Evolutionary conservation across 2,888 invertebrate species (phyloP).

Genomic region (Trissolcus japonicus): DNA sequence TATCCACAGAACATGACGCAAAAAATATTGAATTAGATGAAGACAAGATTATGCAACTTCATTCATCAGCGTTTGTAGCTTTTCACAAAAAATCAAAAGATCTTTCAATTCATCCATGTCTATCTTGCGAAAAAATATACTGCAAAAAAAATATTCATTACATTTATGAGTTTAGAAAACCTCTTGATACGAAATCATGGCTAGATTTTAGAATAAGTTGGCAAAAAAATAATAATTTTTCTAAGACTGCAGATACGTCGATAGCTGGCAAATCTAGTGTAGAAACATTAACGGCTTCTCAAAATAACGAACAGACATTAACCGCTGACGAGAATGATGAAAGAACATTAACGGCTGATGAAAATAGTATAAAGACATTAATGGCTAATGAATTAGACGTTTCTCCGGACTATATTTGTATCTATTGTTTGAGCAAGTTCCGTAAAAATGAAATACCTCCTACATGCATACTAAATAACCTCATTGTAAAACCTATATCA

Average conservation of each 20-base stretch:
- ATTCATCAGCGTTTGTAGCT: constrained; percentile 45
- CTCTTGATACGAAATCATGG: constrained; percentile 27
- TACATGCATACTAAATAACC: constrained; percentile 57
- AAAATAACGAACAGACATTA: too few relatives aligned
- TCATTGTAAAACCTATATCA: constrained; percentile 27
- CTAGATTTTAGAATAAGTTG: too few relatives aligned
- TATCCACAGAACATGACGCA: constrained; percentile 6
- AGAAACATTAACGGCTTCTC: too few relatives aligned
- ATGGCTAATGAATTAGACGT: too few relatives aligned
- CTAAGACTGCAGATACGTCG: too few relatives aligned
- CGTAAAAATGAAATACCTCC: constrained; percentile 50
- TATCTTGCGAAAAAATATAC: constrained; percentile 43
- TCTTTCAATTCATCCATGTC: constrained; percentile 38
- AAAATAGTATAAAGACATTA: too few relatives aligned
- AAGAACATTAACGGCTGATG: too few relatives aligned
- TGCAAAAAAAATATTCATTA: constrained; percentile 49
- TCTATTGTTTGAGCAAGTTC: constrained; percentile 14
- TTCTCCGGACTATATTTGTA: constrained; percentile 16
- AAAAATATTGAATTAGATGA: constrained; percentile 51
- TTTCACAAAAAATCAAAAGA: constrained; percentile 53
- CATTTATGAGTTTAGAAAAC: constrained; percentile 41
- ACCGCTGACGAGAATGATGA: too few relatives aligned
- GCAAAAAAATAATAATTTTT: too few relatives aligned
- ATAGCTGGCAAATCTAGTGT: too few relatives aligned
- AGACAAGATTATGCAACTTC: constrained; percentile 33